These are phyloP conservation scores for Gambelia wislizenii DNA, from an alignment of 2,797 vertebrate genomes.

Conservation along the genomic window DNA sequence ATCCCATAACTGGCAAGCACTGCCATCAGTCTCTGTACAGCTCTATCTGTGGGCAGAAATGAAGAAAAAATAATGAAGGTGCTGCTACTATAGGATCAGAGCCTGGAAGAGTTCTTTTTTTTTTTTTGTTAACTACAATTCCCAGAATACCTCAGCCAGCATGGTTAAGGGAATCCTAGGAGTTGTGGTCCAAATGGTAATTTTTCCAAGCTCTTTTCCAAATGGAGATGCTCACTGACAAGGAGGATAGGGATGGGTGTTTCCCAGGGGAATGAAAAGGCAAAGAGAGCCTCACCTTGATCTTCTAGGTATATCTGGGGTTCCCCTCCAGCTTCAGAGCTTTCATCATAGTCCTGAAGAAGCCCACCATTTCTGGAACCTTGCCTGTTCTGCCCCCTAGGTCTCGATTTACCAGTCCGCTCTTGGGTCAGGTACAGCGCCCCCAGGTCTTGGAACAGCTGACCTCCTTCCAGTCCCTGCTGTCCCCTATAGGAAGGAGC, in stretches of 20 bases:
- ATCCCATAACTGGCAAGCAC: slow-evolving; percentile 85
- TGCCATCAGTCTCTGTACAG: slow-evolving; percentile 84
- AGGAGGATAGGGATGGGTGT: not conserved
- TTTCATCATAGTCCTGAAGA: slow-evolving; percentile 59
- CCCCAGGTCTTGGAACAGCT: slow-evolving; percentile 87
- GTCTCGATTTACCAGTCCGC: slow-evolving; percentile 70
- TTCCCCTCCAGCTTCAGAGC: slow-evolving; percentile 63
- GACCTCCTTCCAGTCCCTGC: slow-evolving; percentile 76
- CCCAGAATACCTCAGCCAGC: not conserved
- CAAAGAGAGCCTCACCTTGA: slow-evolving; percentile 54
- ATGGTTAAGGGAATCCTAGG: not conserved
- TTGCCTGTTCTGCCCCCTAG: slow-evolving; percentile 66
- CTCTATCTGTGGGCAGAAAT: slow-evolving; percentile 77
- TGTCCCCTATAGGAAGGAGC: slow-evolving; percentile 73
- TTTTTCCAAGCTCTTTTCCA: not conserved
- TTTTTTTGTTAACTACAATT: not conserved
- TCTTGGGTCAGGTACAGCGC: slow-evolving; percentile 85
- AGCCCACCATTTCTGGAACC: slow-evolving; percentile 67
- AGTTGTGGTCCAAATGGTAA: not conserved
- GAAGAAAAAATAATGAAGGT: slow-evolving; percentile 38
- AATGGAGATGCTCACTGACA: not conserved
- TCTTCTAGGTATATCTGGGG: slow-evolving; percentile 46
- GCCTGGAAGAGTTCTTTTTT: not conserved
- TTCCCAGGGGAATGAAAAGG: not conserved
- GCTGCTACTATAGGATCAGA: not conserved